A percentile compares a stretch with the other conserved stretches of the same genome.
Conservation (phyloP, 1,140 invertebrate genomes). For the Leptestheria dahalacensis region DNA sequence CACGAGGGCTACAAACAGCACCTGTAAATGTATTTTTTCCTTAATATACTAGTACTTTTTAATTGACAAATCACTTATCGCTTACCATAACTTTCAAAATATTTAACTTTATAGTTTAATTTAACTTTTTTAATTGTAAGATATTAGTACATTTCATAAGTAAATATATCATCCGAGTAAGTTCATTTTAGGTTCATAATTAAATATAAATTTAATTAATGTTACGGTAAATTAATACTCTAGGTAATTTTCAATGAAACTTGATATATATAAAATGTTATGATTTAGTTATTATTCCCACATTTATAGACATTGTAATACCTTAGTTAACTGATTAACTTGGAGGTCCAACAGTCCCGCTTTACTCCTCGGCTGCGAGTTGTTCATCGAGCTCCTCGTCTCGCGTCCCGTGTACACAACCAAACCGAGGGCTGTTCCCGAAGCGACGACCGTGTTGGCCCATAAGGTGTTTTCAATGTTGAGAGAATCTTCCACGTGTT, state of each 20-base stretch:
- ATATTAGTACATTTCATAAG: too few species aligned
- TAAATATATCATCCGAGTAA: too few species aligned
- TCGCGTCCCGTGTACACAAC: slow-evolving; percentile 95
- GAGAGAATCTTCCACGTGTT: slow-evolving; percentile 59
- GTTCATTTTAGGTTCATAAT: too few species aligned
- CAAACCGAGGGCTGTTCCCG: slow-evolving; percentile 84
- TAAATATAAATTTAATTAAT: too few species aligned
- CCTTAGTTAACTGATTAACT: slow-evolving; percentile 89
- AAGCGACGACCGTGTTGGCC: slow-evolving; percentile 95
- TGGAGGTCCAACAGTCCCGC: slow-evolving; percentile 89
- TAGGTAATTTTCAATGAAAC: too few species aligned
- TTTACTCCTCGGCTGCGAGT: slow-evolving; percentile 63
- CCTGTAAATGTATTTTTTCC: too few species aligned
- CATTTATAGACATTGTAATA: slow-evolving; percentile 20
- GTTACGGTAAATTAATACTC: too few species aligned
- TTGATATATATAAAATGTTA: slow-evolving; percentile 18
- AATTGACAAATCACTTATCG: too few species aligned
- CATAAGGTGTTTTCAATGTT: slow-evolving; percentile 95
- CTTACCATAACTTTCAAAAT: too few species aligned
- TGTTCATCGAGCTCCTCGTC: slow-evolving; percentile 96
- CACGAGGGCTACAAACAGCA: slow-evolving; percentile 84
- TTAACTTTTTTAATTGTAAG: too few species aligned
- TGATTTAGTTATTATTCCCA: background rate
- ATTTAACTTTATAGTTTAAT: too few species aligned
- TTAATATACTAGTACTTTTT: too few species aligned